A percentile compares a stretch with the other conserved stretches of the same genome.
Evolutionary conservation across 2,113 vertebrate species (phyloP).

Genomic region (Trichomycterus rosablanca): DNA sequence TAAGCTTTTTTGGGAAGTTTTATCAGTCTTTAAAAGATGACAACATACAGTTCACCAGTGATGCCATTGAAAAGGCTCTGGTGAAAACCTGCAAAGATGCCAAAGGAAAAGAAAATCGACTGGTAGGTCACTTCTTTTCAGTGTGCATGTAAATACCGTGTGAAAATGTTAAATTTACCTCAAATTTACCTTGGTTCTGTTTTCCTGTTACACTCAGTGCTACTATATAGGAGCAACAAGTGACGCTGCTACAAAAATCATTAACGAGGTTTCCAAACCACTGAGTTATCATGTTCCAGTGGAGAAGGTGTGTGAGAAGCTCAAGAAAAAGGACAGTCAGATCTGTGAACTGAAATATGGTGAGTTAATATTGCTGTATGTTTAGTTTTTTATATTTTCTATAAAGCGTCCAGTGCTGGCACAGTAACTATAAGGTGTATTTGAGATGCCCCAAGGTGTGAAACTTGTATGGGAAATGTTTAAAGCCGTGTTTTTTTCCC

Average conservation of each 20-base stretch:
- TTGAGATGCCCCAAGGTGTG: too few species aligned
- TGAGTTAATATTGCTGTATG: too few species aligned
- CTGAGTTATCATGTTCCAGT: conserved; percentile 88
- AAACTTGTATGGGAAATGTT: too few species aligned
- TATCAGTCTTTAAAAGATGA: conserved; percentile 82
- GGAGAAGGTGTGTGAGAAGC: conserved; percentile 93
- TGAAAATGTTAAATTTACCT: background rate
- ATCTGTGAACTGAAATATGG: conserved; percentile 97
- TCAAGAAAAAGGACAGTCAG: conserved; percentile 95
- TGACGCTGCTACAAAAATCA: conserved; percentile 95
- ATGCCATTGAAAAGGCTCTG: conserved; percentile 81
- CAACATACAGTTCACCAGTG: conserved; percentile 72
- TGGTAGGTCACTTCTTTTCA: conserved; percentile 79
- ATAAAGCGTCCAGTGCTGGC: too few species aligned
- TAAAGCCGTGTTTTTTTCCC: too few species aligned
- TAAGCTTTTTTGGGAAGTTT: conserved; percentile 85
- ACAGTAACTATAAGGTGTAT: too few species aligned
- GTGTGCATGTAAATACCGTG: too few species aligned
- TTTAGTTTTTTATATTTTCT: too few species aligned
- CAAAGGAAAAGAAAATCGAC: conserved; percentile 91
- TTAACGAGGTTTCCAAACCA: conserved; percentile 91
- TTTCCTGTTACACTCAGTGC: conserved; percentile 68
- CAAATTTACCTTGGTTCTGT: too few species aligned
- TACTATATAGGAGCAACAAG: conserved; percentile 94
- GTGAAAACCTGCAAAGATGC: conserved; percentile 78